Evolutionary conservation across 2,113 vertebrate species (phyloP).

Genomic region (Regulus satrapa): DNA sequence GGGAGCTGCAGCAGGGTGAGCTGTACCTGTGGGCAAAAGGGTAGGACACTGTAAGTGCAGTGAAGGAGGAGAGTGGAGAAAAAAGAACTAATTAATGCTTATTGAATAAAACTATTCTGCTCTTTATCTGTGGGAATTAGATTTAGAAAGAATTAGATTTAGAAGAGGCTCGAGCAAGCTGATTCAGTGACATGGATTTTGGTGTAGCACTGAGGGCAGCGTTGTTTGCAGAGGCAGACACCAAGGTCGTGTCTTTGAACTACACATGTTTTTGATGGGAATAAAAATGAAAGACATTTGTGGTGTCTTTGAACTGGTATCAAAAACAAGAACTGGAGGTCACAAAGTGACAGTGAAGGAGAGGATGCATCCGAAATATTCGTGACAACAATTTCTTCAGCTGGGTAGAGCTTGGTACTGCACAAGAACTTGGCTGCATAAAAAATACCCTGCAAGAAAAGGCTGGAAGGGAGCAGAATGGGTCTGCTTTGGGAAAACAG

Average conservation of each 20-base stretch:
- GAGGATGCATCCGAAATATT: background rate
- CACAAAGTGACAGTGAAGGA: background rate
- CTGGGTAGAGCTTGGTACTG: background rate
- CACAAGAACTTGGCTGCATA: rapidly evolving
- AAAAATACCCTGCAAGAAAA: background rate
- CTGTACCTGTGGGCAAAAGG: background rate
- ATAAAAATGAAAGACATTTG: conserved; percentile 25
- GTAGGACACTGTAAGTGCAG: background rate
- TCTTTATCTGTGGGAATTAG: conserved; percentile 24
- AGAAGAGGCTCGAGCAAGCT: background rate
- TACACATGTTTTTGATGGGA: background rate
- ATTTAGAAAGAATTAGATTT: conserved; percentile 6
- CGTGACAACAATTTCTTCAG: background rate
- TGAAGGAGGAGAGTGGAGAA: background rate
- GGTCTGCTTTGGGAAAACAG: background rate
- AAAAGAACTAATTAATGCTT: conserved; percentile 17
- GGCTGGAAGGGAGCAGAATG: background rate
- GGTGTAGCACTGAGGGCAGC: background rate
- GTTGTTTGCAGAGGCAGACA: conserved; percentile 13
- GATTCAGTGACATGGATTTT: background rate
- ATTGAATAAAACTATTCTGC: background rate
- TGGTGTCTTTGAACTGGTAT: conserved; percentile 31
- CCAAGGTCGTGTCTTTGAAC: conserved; percentile 40
- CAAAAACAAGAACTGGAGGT: conserved; percentile 5
- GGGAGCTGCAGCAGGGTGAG: background rate